Conservation (phyloP, 2,888 invertebrate genomes). For the Apoderus coryli region DNA sequence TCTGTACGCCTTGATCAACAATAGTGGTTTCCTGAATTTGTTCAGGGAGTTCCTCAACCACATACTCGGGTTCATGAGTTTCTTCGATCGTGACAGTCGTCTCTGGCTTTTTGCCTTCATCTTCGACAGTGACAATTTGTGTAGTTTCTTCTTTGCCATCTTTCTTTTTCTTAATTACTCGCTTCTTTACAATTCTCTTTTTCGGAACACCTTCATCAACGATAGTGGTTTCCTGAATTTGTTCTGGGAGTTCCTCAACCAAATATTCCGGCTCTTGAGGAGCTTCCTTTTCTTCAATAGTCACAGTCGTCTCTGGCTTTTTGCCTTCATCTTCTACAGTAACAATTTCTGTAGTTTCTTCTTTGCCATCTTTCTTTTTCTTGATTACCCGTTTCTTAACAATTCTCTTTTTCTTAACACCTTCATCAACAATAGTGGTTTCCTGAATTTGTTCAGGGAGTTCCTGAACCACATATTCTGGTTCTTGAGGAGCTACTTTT, state of each 20-base stretch:
- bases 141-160: constrained; percentile 19
- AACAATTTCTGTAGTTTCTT: constrained; percentile 25
- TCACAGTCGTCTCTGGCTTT: constrained; percentile 18
- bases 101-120: constrained; percentile 26
- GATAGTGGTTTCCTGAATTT: constrained; percentile 17
- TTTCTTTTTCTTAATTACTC: constrained; percentile 22
- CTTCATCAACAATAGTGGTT: constrained; percentile 18
- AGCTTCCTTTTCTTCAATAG: constrained; percentile 17
- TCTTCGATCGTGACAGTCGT: constrained; percentile 19
- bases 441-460: constrained; percentile 18
- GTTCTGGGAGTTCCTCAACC: constrained; percentile 26
- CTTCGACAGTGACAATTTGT: constrained; percentile 20
- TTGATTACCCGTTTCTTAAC: constrained; percentile 33
- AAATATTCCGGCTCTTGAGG: constrained; percentile 9
- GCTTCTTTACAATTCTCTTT: constrained; percentile 24
- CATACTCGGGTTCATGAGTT: constrained; percentile 17
- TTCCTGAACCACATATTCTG: constrained; percentile 17
- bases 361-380: constrained; percentile 28
- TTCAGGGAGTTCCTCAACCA: constrained; percentile 23
- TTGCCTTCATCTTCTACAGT: constrained; percentile 20
- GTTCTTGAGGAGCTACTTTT: constrained; percentile 20
- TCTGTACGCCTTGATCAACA: constrained; percentile 26
- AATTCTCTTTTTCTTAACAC: constrained; percentile 24
- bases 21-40: constrained; percentile 28
- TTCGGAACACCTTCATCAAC: constrained; percentile 19